Percentiles rank a stretch among this genome's conserved stretches.
phyloP scores from a whole-genome alignment of 2,888 invertebrate species.

The Acronicta psi region DNA sequence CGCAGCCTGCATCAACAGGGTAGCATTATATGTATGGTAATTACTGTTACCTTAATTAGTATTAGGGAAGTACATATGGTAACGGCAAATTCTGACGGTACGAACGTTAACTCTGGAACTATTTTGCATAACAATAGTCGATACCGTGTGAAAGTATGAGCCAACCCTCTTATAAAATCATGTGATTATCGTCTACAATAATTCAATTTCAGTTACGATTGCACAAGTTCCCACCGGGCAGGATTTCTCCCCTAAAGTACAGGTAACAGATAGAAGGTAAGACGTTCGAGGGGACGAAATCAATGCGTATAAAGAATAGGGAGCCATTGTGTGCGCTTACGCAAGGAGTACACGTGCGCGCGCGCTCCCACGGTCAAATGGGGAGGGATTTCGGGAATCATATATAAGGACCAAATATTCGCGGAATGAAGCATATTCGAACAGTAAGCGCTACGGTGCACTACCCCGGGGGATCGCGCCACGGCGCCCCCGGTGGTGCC shows the following conservation, averaged over 20 bases:
- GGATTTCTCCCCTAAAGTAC: conserved; percentile 84
- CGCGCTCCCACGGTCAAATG: conserved; percentile 80
- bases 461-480: conserved; percentile 75
- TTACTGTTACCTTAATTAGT: conserved; percentile 53
- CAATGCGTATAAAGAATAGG: conserved; percentile 82
- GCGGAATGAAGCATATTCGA: conserved; percentile 76
- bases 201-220: conserved; percentile 84
- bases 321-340: conserved; percentile 82
- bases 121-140: conserved; percentile 74
- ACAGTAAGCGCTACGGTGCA: conserved; percentile 69
- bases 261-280: conserved; percentile 86
- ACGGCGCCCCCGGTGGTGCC: conserved; percentile 72
- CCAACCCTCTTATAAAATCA: conserved; percentile 76
- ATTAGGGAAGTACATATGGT: conserved; percentile 34
- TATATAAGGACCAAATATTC: conserved; percentile 73
- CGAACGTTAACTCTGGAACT: conserved; percentile 47
- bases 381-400: conserved; percentile 74
- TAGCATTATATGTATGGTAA: conserved; percentile 42
- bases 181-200: conserved; percentile 77
- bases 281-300: conserved; percentile 84
- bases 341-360: conserved; percentile 85
- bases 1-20: conserved; percentile 48
- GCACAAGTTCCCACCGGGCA: conserved; percentile 82
- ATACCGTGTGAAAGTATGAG: conserved; percentile 82
- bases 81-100: conserved; percentile 55